Base-by-base conservation (phyloP, 2,113 vertebrate genomes). In the Corydoras maculifer region DNA sequence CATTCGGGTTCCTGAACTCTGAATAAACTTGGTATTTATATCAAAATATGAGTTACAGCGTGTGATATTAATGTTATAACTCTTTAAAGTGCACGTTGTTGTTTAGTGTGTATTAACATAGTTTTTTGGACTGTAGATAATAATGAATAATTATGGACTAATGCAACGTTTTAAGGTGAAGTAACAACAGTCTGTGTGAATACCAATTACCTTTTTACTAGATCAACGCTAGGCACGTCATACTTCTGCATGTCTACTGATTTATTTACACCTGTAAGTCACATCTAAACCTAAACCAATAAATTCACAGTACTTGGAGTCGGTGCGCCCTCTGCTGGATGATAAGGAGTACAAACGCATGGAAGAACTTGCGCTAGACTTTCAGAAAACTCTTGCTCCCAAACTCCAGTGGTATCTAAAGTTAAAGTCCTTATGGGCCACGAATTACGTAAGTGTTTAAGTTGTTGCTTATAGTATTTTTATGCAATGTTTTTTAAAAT, bases 391-490 rank as follows among this genome's bases (percentile, higher is more conserved):
- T 18, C 81, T 92, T 0, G 92, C 90, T 68, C 92, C 92, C 15
- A 89, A 79, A 50, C 75, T 94, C 57, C 92, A 94, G 75, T 92
- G 92, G 92, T 94, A 94, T 48, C 83, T 94, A 80, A 91, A 90
- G 74, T 65, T 94, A 9, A 94, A 94, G 64, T 92, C 92, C 58
- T 91, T 91, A 91, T 94, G 92, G 92, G 90, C 92, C 15, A 91
- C 91, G 2, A 94, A 93, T 70, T 94, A 94, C 3, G 92, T 93
- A 64, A 67, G 73, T 68, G 8, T 43, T 43, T 8, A 43, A 43
- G 18, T 25, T 25, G 18, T 4, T 43, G 35, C 35, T 4, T 5
- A 43, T 43, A 43, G 7, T 43, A 43, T 43, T 43, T 43, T 5
- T 5, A 43, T 43, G 35, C 35, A 8, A 0, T 43, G 7, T 43